Evolutionary conservation across 2,888 invertebrate genomes (phyloP), one percentile per base, ranked within the genome.

Genomic region (Drosophila gaucha): DNA sequence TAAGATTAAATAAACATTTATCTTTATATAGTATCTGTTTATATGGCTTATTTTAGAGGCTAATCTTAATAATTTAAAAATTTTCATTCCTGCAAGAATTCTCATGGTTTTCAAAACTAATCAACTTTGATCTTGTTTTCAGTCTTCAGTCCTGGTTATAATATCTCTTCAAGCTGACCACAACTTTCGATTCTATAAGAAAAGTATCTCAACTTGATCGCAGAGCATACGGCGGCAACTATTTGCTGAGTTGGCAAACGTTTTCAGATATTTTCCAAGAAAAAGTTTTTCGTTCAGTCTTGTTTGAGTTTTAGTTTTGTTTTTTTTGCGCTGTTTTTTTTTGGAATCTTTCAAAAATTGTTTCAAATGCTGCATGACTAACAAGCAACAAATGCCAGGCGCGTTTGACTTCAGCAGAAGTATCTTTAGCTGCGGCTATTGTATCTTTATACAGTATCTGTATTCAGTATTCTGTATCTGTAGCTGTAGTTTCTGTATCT

Each of bases 201-300:
- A 14, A 31, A 43, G 14, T 26, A 43, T 31, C 16, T 43, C n/a
- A 26, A 26, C 9, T 38, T 33, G n/a, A 43, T 22, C 30, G 14
- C 28, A 36, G 44, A 30, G 33, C 24, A 46, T 46, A 52, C 50
- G 33, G 6, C 24, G 50, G 35, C 10, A 33, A n/a, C 20, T 54
- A 54, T 70, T 74, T 67, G 68, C 59, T 54, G 63, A 74, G 26
- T 56, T 52, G 44, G 41, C 62, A 67, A 68, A 68, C 20, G 41
- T 57, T 60, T 47, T 47, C 30, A 35, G 41, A 47, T 33, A n/a
- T 39, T 39, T 80, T 72, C 64, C 72, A 66, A 69, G 77, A 86
- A 79, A 77, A 83, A 68, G 57, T 47, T 70, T 74, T 60, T 41
- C 38, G 35, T 43, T 51, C 4, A 22, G 16, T 12, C 64, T 60